Evolutionary conservation across 2,797 vertebrate genomes (phyloP).

Genomic region (Enteromius treurensis): DNA sequence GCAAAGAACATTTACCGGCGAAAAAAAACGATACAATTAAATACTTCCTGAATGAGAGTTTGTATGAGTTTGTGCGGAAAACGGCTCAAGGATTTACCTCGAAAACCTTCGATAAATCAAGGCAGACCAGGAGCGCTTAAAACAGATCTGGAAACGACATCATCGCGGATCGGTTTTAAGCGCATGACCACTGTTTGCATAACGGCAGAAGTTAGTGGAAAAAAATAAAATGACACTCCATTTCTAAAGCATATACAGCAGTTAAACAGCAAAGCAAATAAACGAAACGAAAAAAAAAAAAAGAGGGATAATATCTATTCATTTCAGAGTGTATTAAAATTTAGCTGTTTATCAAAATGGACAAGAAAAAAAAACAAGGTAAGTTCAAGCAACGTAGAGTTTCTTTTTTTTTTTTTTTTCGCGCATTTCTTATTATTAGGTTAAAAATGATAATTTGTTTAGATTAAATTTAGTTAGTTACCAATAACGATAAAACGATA

Average conservation of each 20-base stretch:
- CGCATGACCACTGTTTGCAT: conserved; percentile 53
- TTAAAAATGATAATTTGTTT: not conserved
- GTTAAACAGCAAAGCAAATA: conserved; percentile 56
- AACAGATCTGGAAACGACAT: not conserved
- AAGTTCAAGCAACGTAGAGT: not conserved
- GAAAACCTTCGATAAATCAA: conserved; percentile 8
- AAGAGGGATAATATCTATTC: conserved; percentile 8
- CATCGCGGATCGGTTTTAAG: not conserved
- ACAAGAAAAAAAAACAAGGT: not conserved
- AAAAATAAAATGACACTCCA: conserved; percentile 13
- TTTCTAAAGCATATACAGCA: conserved; percentile 56
- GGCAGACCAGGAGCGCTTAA: conserved; percentile 24
- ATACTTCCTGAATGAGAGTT: conserved; percentile 53
- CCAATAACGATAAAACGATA: not conserved
- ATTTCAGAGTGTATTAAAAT: conserved; percentile 36
- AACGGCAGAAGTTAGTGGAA: conserved; percentile 37
- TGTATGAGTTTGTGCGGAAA: conserved; percentile 40
- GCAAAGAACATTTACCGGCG: conserved; percentile 33
- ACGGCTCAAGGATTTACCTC: conserved; percentile 10
- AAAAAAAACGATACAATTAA: conserved; percentile 47
- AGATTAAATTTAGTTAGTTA: conserved; percentile 22
- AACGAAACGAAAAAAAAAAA: conserved; percentile 15
- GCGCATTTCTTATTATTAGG: conserved; percentile 7
- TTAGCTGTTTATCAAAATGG: conserved; percentile 18
- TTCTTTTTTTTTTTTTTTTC: not conserved